phyloP scores from a whole-genome alignment of 2,797 vertebrate species.

The Erithacus rubecula region DNA sequence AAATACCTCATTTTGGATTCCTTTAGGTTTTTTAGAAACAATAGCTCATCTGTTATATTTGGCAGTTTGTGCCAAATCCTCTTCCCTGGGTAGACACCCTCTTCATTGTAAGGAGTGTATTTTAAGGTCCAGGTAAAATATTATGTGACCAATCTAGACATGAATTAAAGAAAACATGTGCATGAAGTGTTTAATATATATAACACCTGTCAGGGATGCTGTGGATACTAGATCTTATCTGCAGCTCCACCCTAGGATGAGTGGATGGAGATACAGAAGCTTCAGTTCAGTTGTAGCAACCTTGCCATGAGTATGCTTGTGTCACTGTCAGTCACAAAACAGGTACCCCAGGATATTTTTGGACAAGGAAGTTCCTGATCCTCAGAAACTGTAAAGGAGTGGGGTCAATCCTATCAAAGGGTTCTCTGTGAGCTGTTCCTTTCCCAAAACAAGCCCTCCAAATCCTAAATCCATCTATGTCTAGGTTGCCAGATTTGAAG shows the following conservation, averaged over 20 bases:
- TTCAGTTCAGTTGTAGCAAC: background rate
- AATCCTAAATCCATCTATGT: background rate
- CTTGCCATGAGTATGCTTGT: accelerated
- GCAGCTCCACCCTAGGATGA: background rate
- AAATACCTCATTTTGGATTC: background rate
- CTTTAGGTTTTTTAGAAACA: background rate
- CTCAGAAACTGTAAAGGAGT: background rate
- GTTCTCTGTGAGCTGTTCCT: background rate
- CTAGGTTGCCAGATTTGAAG: background rate
- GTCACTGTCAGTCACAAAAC: background rate
- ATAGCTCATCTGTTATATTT: background rate
- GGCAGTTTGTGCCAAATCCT: background rate
- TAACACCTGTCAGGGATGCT: background rate
- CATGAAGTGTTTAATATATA: background rate
- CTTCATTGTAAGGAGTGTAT: background rate
- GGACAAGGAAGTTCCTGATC: background rate
- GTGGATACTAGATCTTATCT: background rate
- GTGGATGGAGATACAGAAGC: background rate
- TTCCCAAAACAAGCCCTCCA: background rate
- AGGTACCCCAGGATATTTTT: background rate
- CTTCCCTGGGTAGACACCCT: background rate
- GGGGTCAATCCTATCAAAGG: background rate
- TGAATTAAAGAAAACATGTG: background rate
- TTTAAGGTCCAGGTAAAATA: background rate
- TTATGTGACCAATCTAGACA: background rate